Evolutionary conservation across 2,888 invertebrate species (phyloP).

Genomic region (Junonia oenone): DNA sequence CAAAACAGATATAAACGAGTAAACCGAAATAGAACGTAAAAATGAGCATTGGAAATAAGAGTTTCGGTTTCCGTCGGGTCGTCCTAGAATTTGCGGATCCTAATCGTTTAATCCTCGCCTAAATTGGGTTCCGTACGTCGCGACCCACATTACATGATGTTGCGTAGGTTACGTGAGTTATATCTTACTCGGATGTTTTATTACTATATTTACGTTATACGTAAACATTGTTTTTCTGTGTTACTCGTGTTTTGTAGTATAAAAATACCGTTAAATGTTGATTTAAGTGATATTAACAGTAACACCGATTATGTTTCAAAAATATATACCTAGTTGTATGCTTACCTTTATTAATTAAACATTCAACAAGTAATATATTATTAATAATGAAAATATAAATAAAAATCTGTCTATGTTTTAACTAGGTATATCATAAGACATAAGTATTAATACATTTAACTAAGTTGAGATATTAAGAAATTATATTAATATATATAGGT

Average conservation of each 20-base stretch:
- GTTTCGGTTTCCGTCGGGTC: conserved; percentile 13
- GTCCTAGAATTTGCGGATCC: conserved; percentile 24
- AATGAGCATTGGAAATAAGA: conserved; percentile 2
- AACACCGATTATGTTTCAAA: too few relatives aligned
- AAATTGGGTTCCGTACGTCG: conserved; percentile 16
- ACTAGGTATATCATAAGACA: too few relatives aligned
- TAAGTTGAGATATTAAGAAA: too few relatives aligned
- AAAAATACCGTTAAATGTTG: not conserved
- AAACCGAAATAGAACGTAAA: conserved; percentile 12
- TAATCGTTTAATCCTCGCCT: conserved; percentile 29
- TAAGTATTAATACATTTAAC: too few relatives aligned
- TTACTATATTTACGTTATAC: conserved; percentile 14
- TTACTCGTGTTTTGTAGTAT: not conserved
- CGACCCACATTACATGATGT: conserved; percentile 24
- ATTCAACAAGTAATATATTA: too few relatives aligned
- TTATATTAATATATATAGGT: too few relatives aligned
- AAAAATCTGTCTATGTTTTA: too few relatives aligned
- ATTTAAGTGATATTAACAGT: not conserved
- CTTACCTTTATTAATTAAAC: too few relatives aligned
- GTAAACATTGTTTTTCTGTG: conserved; percentile 20
- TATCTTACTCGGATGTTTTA: conserved; percentile 26
- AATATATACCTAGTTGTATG: too few relatives aligned
- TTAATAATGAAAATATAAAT: too few relatives aligned
- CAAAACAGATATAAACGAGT: conserved; percentile 6
- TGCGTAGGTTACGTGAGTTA: conserved; percentile 30